A percentile compares a stretch with the other conserved stretches of the same genome.
Conservation (phyloP, 1,140 invertebrate species). For the Drosophila simulans region DNA sequence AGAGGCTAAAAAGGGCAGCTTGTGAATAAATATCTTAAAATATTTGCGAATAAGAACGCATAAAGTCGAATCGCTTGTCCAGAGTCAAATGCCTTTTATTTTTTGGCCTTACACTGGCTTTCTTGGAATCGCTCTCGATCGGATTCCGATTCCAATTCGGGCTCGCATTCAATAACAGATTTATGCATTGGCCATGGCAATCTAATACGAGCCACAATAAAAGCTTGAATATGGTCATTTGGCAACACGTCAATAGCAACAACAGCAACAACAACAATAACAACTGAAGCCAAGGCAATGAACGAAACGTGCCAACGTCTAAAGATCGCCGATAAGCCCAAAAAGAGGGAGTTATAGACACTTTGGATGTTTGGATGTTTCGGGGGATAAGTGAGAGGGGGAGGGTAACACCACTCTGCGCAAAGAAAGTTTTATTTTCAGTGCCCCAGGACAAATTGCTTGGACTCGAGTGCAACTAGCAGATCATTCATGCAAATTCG, state of each 20-base stretch:
- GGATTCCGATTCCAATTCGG: slow-evolving; percentile 53
- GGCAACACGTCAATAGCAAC: slow-evolving; percentile 75
- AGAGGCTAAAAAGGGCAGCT: no score
- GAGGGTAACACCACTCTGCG: slow-evolving; percentile 9
- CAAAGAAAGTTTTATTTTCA: slow-evolving; percentile 69
- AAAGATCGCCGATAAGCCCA: slow-evolving; percentile 72
- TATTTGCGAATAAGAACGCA: slow-evolving; percentile 6
- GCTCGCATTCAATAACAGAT: slow-evolving; percentile 63
- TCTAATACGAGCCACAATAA: slow-evolving; percentile 82
- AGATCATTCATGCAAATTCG: slow-evolving; percentile 12
- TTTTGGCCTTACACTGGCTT: slow-evolving; percentile 42
- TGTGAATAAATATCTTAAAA: background rate
- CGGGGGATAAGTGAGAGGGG: background rate
- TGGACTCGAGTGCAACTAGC: background rate
- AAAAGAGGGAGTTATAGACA: slow-evolving; percentile 54
- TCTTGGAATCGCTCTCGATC: slow-evolving; percentile 55
- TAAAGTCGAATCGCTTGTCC: slow-evolving; percentile 4
- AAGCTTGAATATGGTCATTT: slow-evolving; percentile 80
- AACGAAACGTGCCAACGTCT: slow-evolving; percentile 80
- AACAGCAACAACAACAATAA: slow-evolving; percentile 22
- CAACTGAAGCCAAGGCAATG: slow-evolving; percentile 71
- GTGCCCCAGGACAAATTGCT: slow-evolving; percentile 25
- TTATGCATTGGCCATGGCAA: slow-evolving; percentile 79
- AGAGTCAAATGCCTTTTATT: background rate
- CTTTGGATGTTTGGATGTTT: slow-evolving; percentile 30